Evolutionary conservation across 1,140 invertebrate genomes (phyloP).

Genomic region (Amphibalanus amphitrite): DNA sequence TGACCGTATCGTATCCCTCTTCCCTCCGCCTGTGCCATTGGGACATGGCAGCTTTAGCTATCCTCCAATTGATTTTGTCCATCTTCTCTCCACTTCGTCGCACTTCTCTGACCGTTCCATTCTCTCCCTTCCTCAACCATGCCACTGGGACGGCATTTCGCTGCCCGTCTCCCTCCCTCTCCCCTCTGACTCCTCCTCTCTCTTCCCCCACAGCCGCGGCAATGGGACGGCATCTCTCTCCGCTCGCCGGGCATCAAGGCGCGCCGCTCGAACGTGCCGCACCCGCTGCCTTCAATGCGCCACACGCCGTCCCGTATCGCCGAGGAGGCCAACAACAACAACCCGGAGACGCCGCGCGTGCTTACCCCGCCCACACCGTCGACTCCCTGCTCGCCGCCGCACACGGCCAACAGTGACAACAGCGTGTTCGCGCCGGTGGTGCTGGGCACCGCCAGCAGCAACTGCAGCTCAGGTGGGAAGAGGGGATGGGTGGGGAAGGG

Average conservation of each 20-base stretch:
- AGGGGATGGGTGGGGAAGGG: too few species aligned
- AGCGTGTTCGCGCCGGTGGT: not conserved
- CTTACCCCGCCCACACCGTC: slow-evolving; percentile 23
- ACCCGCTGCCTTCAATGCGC: slow-evolving; percentile 24
- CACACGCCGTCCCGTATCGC: slow-evolving; percentile 19
- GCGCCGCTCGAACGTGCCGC: slow-evolving; percentile 29
- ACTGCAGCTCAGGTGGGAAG: too few species aligned
- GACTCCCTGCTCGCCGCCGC: slow-evolving; percentile 25
- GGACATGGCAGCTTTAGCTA: too few species aligned
- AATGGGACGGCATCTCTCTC: slow-evolving; percentile 65
- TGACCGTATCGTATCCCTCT: too few species aligned
- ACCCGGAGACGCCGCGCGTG: slow-evolving; percentile 16
- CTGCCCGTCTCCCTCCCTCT: too few species aligned
- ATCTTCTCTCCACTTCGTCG: not conserved
- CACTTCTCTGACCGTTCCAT: not conserved
- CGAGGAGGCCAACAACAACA: slow-evolving; percentile 24
- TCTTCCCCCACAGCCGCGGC: slow-evolving; percentile 43
- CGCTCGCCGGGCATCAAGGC: slow-evolving; percentile 84
- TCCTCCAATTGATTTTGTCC: slow-evolving; percentile 5
- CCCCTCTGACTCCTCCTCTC: not conserved
- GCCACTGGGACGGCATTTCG: not conserved
- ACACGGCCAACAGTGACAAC: slow-evolving; percentile 8
- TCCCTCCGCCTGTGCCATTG: too few species aligned
- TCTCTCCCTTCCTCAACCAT: not conserved
- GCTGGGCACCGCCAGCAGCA: not conserved